Conservation (phyloP, 2,797 vertebrate genomes). For the Todus mexicanus region DNA sequence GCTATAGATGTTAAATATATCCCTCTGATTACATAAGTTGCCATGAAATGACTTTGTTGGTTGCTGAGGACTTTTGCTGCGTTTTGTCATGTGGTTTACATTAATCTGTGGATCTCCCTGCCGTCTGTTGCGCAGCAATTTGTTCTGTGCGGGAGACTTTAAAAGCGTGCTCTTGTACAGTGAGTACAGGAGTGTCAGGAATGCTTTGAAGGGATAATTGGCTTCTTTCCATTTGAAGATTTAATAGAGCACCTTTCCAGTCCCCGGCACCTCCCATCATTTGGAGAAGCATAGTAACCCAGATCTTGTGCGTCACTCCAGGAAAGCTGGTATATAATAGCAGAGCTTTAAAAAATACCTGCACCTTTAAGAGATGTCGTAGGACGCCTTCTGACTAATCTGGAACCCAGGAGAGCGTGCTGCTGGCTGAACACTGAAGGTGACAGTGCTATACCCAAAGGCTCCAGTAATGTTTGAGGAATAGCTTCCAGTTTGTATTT, state of each 20-base stretch:
- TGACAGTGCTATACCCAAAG: background rate
- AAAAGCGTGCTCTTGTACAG: background rate
- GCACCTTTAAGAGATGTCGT: background rate
- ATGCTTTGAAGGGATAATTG: slow-evolving; percentile 27
- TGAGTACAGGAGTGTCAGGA: background rate
- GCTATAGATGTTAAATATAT: background rate
- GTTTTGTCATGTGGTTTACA: background rate
- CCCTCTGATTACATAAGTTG: background rate
- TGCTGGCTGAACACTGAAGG: background rate
- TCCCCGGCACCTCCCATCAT: background rate
- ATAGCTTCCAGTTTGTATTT: background rate
- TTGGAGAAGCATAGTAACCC: slow-evolving; percentile 30
- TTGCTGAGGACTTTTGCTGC: background rate
- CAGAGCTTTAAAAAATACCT: background rate
- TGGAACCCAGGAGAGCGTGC: background rate
- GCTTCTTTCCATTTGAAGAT: slow-evolving; percentile 22
- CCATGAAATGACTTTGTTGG: background rate
- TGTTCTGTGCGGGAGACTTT: background rate
- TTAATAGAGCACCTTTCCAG: slow-evolving; percentile 2
- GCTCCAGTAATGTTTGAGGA: background rate
- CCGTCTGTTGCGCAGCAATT: background rate
- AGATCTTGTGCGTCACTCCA: background rate
- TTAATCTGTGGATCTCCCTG: slow-evolving; percentile 14
- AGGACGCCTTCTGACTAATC: background rate
- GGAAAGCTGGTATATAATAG: background rate